These are phyloP conservation scores for Pristionchus fissidentatus DNA, from an alignment of 2,888 invertebrate genomes.

Conservation along the genomic window DNA sequence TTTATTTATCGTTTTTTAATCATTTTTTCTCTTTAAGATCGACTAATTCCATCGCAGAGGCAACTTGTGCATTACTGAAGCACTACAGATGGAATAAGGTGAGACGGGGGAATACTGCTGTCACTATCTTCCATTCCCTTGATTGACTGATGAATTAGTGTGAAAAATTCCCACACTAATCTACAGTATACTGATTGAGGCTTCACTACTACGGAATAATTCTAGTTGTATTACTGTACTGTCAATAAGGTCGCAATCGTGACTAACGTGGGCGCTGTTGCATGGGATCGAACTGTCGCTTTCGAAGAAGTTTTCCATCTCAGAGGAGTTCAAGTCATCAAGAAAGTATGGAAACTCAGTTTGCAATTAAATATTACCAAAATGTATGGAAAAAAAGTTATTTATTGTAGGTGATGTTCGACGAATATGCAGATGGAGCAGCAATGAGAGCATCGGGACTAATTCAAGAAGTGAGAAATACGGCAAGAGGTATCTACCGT, in stretches of 20 bases:
- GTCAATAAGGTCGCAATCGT: conserved; percentile 59
- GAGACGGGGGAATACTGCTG: neutral
- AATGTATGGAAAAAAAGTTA: neutral
- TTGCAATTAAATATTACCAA: too few species aligned
- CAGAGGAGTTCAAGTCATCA: conserved; percentile 59
- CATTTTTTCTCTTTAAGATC: conserved; percentile 56
- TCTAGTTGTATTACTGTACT: neutral
- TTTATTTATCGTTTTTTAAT: neutral
- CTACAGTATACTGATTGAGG: neutral
- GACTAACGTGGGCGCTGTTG: conserved; percentile 61
- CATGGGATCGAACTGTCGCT: conserved; percentile 68
- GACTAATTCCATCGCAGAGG: conserved; percentile 72
- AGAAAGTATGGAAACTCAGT: conserved; percentile 51
- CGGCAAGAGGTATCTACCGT: conserved; percentile 59
- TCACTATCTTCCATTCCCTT: too few species aligned
- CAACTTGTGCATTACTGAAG: conserved; percentile 65
- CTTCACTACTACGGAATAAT: neutral
- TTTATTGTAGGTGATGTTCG: conserved; percentile 61
- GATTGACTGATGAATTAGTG: neutral
- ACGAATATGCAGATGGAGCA: conserved; percentile 67
- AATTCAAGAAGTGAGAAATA: conserved; percentile 56
- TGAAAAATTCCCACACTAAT: neutral
- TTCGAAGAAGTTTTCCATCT: conserved; percentile 74
- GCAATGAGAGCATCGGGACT: conserved; percentile 59
- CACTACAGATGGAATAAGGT: conserved; percentile 71